These are phyloP conservation scores for Agrilus mali DNA, from an alignment of 2,888 invertebrate species.

Conservation along the genomic window DNA sequence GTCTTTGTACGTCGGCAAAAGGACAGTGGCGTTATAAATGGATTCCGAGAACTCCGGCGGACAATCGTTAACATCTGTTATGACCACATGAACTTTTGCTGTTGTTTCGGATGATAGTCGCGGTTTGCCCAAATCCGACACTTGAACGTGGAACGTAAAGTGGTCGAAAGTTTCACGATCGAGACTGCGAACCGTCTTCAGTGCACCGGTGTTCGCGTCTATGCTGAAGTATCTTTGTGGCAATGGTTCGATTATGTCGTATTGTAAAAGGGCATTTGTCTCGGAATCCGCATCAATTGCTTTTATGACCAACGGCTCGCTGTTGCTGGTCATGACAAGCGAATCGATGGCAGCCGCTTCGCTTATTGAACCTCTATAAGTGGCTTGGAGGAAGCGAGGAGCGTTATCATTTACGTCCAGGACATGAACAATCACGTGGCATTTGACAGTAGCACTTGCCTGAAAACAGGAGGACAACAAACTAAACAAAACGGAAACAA, in stretches of 20 bases:
- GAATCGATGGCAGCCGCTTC: constrained; percentile 64
- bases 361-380: constrained; percentile 59
- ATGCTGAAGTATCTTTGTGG: constrained; percentile 72
- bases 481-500: background rate
- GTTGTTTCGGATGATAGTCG: constrained; percentile 64
- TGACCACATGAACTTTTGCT: constrained; percentile 65
- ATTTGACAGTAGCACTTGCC: constrained; percentile 54
- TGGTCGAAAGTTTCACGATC: constrained; percentile 63
- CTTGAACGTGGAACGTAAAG: constrained; percentile 74
- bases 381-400: constrained; percentile 54
- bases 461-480: constrained; percentile 19
- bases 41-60: constrained; percentile 65
- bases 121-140: constrained; percentile 74
- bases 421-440: constrained; percentile 69
- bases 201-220: constrained; percentile 79
- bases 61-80: constrained; percentile 80
- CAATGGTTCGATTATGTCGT: constrained; percentile 68
- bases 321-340: constrained; percentile 53
- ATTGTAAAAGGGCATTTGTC: constrained; percentile 71
- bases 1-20: constrained; percentile 71
- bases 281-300: constrained; percentile 80
- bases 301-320: constrained; percentile 69
- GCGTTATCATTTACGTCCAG: constrained; percentile 80
- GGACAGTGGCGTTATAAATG: constrained; percentile 61
- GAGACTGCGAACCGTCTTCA: constrained; percentile 60